Evolutionary conservation across 2,113 vertebrate genomes (phyloP), one percentile per base, ranked within the genome.

Genomic region (Pelobates fuscus): DNA sequence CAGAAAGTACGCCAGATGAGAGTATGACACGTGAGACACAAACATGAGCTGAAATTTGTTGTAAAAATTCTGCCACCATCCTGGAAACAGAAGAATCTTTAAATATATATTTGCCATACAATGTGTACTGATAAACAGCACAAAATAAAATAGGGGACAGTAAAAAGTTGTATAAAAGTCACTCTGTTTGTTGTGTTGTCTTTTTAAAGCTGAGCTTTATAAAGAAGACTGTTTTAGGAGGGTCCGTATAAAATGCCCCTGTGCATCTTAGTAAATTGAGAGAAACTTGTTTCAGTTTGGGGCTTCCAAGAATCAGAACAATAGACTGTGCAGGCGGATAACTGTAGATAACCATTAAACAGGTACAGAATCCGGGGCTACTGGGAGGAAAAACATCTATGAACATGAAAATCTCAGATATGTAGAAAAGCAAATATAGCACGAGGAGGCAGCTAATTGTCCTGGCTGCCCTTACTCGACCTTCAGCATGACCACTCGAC

Each of bases 291-390:
- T 67, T 67, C 29, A 73, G 30, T 73, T 73, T 73, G 46, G 71
- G 71, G 46, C 61, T 73, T n/a, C 71, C 71, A 65, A 73, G 52
- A 26, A 73, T 73, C 5, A 73, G 61, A 18, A 73, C 61, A 64
- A 73, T 17, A 26, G 71, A 64, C 41, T 73, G 71, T n/a, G 71
- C 46, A n/a, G 71, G 71, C 14, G 71, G 37, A 57, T 73, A 73
- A 25, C 26, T 73, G 49, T 73, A 73, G 32, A 73, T 65, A 8
- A 73, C 32, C 29, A 73, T 41, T 6, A 43, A 65, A 37, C 71
- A 73, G 18, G 21, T 29, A 73, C 71, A 73, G 17, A 55, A n/a
- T 65, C 46, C 71, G 11, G 23, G 61, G 52, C 71, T 73, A 41
- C 46, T 55, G 11, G 61, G 71, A 15, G 30, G 61, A 15, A 73